Base-by-base conservation (phyloP, 2,888 invertebrate species). In the Caenorhabditis afra region DNA sequence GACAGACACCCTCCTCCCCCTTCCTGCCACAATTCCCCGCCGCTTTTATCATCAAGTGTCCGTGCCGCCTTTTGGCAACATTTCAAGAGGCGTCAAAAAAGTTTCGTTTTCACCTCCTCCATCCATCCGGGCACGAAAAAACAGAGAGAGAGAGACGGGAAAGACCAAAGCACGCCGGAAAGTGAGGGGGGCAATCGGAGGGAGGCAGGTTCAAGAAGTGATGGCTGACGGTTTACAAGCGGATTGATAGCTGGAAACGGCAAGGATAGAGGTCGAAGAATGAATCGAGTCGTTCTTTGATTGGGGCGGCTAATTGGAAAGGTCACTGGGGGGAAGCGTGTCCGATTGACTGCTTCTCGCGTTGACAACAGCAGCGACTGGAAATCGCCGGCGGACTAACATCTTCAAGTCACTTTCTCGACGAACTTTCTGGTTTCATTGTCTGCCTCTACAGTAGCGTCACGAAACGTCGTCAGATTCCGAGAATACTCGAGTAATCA, bases 1-100 rank as follows among this genome's bases (percentile, higher is more conserved):
- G 45, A 7, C 50, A 66, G 59, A 64, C 39, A 41, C 59, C 45
- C 53, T 52, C 44, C 29, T 7, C 29, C 41, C 41, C 3, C 11
- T 14, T 41, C 41, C 14, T 41, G 12, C 55, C 53, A 70, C 61
- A 70, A 70, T 52, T 65, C 58, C 59, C 52, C 50, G 41, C 37
- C 57, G 58, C 75, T 66, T 75, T 75, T 75, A 75, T 75, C 75
- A 75, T 75, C 75, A 75, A 75, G 75, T 75, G 74, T 55, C 71
- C 52, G 57, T 50, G 61, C 71, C 58, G 58, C 53, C 65, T 61
- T 74, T 66, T 75, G 59, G 75, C 75, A 75, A 75, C 67, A 75
- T 75, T 75, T 75, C 75, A 75, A 75, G 75, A 75, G 75, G 75
- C 49, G 58, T 41, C 29, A 35, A 23, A 35, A 44, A 66, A 66